Evolutionary conservation across 2,113 vertebrate genomes (phyloP).

Genomic region (Sula dactylatra): DNA sequence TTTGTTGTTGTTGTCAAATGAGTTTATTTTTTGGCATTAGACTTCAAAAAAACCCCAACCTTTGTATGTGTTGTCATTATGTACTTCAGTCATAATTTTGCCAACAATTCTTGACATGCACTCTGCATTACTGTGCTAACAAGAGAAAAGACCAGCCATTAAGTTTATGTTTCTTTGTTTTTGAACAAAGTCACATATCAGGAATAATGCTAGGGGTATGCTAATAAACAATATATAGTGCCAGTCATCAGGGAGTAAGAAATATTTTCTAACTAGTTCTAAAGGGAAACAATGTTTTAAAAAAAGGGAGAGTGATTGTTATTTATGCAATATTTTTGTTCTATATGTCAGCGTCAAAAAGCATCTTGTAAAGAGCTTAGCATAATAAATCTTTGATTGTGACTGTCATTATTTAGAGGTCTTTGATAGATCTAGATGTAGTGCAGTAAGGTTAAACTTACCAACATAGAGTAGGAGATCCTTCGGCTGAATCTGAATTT

Average conservation of each 20-base stretch:
- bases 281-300: constrained; percentile 77
- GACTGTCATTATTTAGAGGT: constrained; percentile 68
- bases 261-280: constrained; percentile 86
- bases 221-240: constrained; percentile 82
- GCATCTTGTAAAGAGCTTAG: constrained; percentile 71
- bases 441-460: constrained; percentile 31
- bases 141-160: constrained; percentile 80
- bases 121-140: constrained; percentile 72
- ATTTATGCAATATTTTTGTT: constrained; percentile 74
- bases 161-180: constrained; percentile 81
- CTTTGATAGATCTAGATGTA: constrained; percentile 57
- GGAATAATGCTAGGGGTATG: constrained; percentile 74
- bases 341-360: constrained; percentile 75
- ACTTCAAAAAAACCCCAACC: constrained; percentile 5
- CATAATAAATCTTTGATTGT: constrained; percentile 63
- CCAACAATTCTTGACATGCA: constrained; percentile 62
- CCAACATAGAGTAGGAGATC: not conserved
- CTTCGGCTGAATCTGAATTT: constrained; percentile 21
- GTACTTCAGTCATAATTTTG: constrained; percentile 77
- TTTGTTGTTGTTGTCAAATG: constrained; percentile 68
- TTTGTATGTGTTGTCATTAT: constrained; percentile 36
- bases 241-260: constrained; percentile 79
- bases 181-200: constrained; percentile 79
- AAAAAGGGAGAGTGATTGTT: constrained; percentile 63
- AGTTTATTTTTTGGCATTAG: constrained; percentile 66